These are phyloP conservation scores for Heliconius erato DNA, from an alignment of 2,888 invertebrate genomes.

Conservation along the genomic window DNA sequence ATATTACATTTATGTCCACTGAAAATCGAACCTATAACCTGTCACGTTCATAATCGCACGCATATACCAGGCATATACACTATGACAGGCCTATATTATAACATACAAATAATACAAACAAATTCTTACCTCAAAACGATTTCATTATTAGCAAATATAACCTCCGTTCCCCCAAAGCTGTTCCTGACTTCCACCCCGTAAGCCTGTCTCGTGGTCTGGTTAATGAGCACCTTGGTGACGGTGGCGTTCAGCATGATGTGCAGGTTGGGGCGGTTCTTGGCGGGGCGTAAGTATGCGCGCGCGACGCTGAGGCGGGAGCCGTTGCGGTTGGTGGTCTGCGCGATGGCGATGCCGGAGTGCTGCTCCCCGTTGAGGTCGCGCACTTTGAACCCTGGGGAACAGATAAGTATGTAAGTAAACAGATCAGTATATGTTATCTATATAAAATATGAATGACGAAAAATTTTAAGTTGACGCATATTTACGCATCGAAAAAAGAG, in stretches of 20 bases:
- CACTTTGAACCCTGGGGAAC: constrained; percentile 87
- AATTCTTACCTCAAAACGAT: constrained; percentile 84
- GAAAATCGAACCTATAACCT: too few species aligned
- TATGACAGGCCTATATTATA: too few species aligned
- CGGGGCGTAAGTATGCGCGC: constrained; percentile 93
- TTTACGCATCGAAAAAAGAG: too few species aligned
- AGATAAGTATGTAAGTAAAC: too few species aligned
- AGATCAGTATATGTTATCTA: too few species aligned
- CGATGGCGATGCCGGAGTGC: constrained; percentile 94
- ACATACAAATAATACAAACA: neutral
- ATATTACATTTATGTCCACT: too few species aligned
- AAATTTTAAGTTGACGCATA: too few species aligned
- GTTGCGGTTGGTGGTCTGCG: constrained; percentile 94
- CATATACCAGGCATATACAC: too few species aligned
- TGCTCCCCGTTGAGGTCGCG: constrained; percentile 93
- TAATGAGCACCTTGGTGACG: constrained; percentile 91
- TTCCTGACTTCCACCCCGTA: constrained; percentile 91
- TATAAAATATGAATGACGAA: too few species aligned
- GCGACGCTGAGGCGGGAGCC: constrained; percentile 94
- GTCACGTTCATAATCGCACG: too few species aligned
- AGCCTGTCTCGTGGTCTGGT: constrained; percentile 89
- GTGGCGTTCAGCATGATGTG: constrained; percentile 94
- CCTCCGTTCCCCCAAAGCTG: constrained; percentile 83
- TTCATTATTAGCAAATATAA: constrained; percentile 89
- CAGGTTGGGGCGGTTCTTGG: constrained; percentile 90